phyloP scores from a whole-genome alignment of 2,113 vertebrate species.

The Helogale parvula region DNA sequence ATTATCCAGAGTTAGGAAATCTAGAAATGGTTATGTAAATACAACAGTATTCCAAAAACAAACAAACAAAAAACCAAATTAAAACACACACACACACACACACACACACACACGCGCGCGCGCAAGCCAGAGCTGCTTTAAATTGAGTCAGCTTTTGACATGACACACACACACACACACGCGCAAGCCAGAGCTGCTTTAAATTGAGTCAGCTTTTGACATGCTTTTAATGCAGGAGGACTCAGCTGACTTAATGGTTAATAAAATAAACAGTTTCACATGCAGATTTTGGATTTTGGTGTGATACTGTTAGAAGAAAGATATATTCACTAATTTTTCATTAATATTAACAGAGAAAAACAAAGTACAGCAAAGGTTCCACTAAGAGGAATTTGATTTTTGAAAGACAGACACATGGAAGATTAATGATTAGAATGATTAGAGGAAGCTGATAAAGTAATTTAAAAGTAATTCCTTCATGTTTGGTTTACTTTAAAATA shows the following conservation, averaged over 20 bases:
- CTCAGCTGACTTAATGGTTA: background rate
- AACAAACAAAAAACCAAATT: too few species aligned
- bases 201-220: background rate
- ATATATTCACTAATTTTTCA: background rate
- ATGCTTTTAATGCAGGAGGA: slow-evolving; percentile 13
- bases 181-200: background rate
- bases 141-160: background rate
- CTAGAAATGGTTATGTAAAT: background rate
- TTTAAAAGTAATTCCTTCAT: slow-evolving; percentile 17
- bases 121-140: background rate
- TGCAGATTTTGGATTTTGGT: slow-evolving; percentile 26
- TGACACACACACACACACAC: too few species aligned
- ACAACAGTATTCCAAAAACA: background rate
- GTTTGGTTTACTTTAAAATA: slow-evolving; percentile 10
- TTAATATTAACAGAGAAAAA: slow-evolving; percentile 16
- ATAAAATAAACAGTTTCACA: background rate
- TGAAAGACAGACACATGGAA: background rate
- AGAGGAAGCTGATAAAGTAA: background rate
- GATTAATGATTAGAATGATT: background rate
- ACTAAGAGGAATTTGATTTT: slow-evolving; percentile 42
- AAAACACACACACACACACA: too few species aligned
- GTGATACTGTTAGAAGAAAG: background rate
- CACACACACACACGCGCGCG: too few species aligned
- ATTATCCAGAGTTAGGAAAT: background rate
- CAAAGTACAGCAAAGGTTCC: background rate